phyloP scores from a whole-genome alignment of 2,113 vertebrate genomes.

The Potamarius usumacintae region DNA sequence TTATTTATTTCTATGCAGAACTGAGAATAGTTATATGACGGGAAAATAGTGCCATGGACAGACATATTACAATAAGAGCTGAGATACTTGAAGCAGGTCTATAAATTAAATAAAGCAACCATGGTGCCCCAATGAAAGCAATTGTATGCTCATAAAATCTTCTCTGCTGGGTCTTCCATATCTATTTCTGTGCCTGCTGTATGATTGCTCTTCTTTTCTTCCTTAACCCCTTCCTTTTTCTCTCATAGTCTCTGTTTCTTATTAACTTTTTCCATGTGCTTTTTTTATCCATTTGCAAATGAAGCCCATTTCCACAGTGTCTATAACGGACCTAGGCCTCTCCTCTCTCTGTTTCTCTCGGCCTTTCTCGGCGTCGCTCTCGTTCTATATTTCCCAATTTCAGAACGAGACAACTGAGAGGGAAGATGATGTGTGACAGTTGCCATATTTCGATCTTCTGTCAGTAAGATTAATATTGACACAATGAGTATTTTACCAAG shows the following conservation, averaged over 20 bases:
- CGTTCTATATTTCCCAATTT: conserved; percentile 65
- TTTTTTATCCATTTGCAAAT: conserved; percentile 36
- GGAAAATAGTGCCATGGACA: background rate
- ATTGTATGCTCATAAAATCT: conserved; percentile 52
- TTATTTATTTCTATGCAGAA: background rate
- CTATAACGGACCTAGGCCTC: conserved; percentile 29
- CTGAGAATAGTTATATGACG: background rate
- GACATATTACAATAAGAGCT: conserved; percentile 43
- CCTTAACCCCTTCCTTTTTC: background rate
- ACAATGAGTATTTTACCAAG: conserved; percentile 77
- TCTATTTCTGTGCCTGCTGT: conserved; percentile 11
- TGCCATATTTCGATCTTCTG: conserved; percentile 82
- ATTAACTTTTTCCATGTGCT: background rate
- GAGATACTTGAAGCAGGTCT: conserved; percentile 48
- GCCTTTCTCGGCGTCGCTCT: conserved; percentile 52
- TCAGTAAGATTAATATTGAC: conserved; percentile 83
- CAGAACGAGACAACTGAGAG: conserved; percentile 71
- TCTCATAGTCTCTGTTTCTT: background rate
- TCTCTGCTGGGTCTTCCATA: conserved; percentile 42
- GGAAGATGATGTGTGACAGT: conserved; percentile 81
- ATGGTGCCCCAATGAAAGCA: conserved; percentile 50
- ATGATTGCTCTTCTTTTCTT: conserved; percentile 21
- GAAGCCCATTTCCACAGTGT: conserved; percentile 55
- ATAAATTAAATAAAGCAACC: conserved; percentile 52
- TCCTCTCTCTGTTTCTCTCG: conserved; percentile 44